A percentile compares a stretch with the other conserved stretches of the same genome.
Evolutionary conservation across 2,797 vertebrate genomes (phyloP).

Genomic region (Liasis olivaceus): DNA sequence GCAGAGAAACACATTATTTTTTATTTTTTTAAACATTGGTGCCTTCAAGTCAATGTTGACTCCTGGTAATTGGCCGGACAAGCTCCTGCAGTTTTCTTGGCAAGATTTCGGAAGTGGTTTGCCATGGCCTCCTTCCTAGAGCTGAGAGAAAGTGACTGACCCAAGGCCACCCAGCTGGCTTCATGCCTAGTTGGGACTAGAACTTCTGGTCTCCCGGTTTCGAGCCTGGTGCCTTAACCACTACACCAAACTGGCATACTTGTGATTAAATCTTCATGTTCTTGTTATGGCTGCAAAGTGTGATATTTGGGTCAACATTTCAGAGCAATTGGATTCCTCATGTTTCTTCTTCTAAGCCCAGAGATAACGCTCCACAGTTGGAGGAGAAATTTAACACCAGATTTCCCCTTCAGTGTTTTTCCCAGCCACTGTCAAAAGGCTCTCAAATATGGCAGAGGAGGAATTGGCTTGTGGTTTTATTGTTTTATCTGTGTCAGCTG

Average conservation of each 20-base stretch:
- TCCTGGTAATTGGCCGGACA: neutral
- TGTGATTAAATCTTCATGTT: neutral
- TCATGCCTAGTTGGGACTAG: neutral
- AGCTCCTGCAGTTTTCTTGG: neutral
- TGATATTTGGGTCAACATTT: neutral
- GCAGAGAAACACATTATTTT: neutral
- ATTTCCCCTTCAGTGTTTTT: neutral
- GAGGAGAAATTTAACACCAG: neutral
- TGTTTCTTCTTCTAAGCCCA: neutral
- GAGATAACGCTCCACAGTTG: neutral
- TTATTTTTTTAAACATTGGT: neutral
- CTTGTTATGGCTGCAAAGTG: neutral
- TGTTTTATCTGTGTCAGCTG: neutral
- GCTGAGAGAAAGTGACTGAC: neutral
- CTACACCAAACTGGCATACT: neutral
- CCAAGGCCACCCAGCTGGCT: neutral
- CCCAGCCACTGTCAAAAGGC: neutral
- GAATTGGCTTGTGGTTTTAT: neutral
- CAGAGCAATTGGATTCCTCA: neutral
- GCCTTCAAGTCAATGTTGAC: neutral
- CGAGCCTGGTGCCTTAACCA: neutral
- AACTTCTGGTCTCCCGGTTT: neutral
- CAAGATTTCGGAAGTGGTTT: too few species aligned
- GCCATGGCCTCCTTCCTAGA: too few species aligned
- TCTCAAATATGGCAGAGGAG: neutral